These are phyloP conservation scores for Triops cancriformis DNA, from an alignment of 1,140 invertebrate genomes.

Conservation along the genomic window DNA sequence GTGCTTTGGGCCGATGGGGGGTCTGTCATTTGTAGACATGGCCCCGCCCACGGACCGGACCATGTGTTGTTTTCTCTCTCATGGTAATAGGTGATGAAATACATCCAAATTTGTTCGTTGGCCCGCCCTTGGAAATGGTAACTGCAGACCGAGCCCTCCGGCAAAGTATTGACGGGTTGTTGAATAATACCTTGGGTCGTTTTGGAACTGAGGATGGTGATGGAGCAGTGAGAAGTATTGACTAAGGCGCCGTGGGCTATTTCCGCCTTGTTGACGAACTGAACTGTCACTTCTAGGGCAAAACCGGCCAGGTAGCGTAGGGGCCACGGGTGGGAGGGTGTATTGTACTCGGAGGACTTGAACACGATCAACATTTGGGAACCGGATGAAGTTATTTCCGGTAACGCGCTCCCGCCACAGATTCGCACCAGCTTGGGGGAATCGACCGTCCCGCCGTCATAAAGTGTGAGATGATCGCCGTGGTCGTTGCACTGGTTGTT, in stretches of 20 bases:
- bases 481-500: slow-evolving; percentile 35
- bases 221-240: slow-evolving; percentile 47
- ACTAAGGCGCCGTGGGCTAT: slow-evolving; percentile 63
- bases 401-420: slow-evolving; percentile 71
- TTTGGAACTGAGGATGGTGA: slow-evolving; percentile 45
- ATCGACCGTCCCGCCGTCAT: slow-evolving; percentile 52
- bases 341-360: slow-evolving; percentile 64
- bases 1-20: neutral
- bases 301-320: slow-evolving; percentile 68
- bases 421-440: slow-evolving; percentile 65
- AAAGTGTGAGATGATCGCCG: slow-evolving; percentile 66
- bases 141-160: slow-evolving; percentile 45
- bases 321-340: slow-evolving; percentile 67
- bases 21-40: neutral
- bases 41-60: neutral
- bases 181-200: slow-evolving; percentile 54
- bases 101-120: slow-evolving; percentile 71
- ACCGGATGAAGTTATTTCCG: slow-evolving; percentile 66
- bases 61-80: neutral
- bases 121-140: slow-evolving; percentile 56
- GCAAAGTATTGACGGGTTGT: slow-evolving; percentile 43
- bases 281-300: slow-evolving; percentile 67
- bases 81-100: slow-evolving; percentile 58
- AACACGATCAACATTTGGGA: slow-evolving; percentile 70
- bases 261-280: slow-evolving; percentile 60